phyloP scores from a whole-genome alignment of 2,888 invertebrate species.

The Criorhina ranunculi region DNA sequence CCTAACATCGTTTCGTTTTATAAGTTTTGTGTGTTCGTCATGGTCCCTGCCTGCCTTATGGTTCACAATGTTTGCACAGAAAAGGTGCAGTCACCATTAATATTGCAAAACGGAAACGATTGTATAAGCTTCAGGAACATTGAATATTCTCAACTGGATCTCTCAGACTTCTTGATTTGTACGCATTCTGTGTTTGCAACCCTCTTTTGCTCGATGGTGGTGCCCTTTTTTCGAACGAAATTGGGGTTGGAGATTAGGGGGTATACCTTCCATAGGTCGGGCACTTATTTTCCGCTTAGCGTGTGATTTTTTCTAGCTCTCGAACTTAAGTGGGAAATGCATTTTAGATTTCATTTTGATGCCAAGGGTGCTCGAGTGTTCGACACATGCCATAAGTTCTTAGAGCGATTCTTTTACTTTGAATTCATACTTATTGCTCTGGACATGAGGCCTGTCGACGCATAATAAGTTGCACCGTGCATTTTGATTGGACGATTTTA shows the following conservation, averaged over 20 bases:
- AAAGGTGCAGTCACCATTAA: conserved; percentile 52
- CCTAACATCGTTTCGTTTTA: conserved; percentile 32
- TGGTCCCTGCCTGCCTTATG: conserved; percentile 6
- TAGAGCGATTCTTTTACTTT: not conserved
- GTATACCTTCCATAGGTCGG: conserved; percentile 4
- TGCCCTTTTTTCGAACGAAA: conserved; percentile 41
- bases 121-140: conserved; percentile 40
- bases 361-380: not conserved
- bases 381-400: not conserved
- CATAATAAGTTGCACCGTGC: too few species aligned
- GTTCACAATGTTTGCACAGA: conserved; percentile 9
- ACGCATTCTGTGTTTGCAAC: too few species aligned
- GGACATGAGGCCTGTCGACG: too few species aligned
- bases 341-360: conserved; percentile 23
- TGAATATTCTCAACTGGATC: conserved; percentile 25
- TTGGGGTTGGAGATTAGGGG: conserved; percentile 35
- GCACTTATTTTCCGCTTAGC: conserved; percentile 56
- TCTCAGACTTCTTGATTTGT: too few species aligned
- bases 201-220: conserved; percentile 16
- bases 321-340: conserved; percentile 20
- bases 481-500: too few species aligned
- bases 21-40: conserved; percentile 18
- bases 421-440: too few species aligned
- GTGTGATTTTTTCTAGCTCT: conserved; percentile 43
- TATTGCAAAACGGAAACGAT: conserved; percentile 44